phyloP scores from a whole-genome alignment of 2,797 vertebrate genomes.

The Sandelia bainsii region DNA sequence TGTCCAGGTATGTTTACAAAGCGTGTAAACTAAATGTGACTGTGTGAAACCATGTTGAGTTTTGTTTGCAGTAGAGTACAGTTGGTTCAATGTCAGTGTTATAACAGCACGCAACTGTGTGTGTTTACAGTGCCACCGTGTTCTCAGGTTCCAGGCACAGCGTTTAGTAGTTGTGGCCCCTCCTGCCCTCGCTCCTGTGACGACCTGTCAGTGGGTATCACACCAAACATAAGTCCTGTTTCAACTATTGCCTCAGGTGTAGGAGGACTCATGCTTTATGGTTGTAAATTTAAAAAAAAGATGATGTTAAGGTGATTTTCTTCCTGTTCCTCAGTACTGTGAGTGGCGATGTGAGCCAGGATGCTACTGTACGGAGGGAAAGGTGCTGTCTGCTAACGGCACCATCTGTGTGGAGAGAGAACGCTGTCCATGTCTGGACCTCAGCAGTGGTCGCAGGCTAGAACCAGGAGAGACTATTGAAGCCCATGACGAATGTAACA shows the following conservation, averaged over 20 bases:
- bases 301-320: neutral
- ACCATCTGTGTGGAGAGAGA: conserved; percentile 80
- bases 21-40: neutral
- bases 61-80: neutral
- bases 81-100: neutral
- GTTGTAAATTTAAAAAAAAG: neutral
- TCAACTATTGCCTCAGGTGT: neutral
- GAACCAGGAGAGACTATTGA: conserved; percentile 69
- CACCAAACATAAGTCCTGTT: neutral
- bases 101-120: conserved; percentile 7
- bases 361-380: conserved; percentile 89
- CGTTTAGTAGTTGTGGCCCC: conserved; percentile 89
- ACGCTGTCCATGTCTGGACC: conserved; percentile 87
- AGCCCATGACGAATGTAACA: conserved; percentile 87
- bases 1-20: conserved; percentile 84
- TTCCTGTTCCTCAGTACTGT: conserved; percentile 79
- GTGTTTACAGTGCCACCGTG: conserved; percentile 83
- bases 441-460: conserved; percentile 78
- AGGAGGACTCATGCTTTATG: neutral
- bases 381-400: conserved; percentile 83
- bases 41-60: neutral
- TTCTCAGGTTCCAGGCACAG: conserved; percentile 80
- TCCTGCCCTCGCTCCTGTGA: conserved; percentile 91
- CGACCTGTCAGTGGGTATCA: conserved; percentile 86
- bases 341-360: conserved; percentile 89